Evolutionary conservation across 2,797 vertebrate genomes (phyloP).

Genomic region (Okamejei kenojei): DNA sequence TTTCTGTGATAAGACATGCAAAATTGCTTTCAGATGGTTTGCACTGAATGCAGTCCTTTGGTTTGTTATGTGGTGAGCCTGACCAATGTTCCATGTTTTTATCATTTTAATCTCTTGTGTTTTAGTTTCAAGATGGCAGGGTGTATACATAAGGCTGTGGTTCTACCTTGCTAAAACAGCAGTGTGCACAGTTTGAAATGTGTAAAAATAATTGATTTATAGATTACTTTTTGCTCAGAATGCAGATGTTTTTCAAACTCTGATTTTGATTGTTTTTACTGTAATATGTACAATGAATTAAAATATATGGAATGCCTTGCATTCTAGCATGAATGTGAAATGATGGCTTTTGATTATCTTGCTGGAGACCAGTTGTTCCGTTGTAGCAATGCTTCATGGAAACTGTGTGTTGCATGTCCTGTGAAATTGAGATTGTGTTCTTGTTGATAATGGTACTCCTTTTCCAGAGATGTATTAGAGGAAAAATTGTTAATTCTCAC

Average conservation of each 20-base stretch:
- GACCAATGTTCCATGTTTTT: neutral
- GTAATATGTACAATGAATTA: constrained; percentile 18
- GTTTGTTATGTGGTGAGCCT: neutral
- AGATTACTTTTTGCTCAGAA: neutral
- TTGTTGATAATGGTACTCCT: neutral
- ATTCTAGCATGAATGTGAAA: constrained; percentile 10
- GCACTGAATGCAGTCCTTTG: neutral
- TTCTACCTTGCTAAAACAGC: neutral
- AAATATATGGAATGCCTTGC: neutral
- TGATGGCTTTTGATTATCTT: neutral
- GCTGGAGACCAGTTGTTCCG: neutral
- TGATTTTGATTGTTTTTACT: neutral
- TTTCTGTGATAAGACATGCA: neutral
- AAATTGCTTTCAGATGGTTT: neutral
- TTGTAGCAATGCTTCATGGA: neutral
- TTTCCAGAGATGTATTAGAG: neutral
- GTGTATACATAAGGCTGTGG: neutral
- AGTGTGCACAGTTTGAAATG: neutral
- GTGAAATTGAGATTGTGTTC: neutral
- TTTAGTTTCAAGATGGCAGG: neutral
- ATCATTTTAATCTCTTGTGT: neutral
- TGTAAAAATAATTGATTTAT: neutral
- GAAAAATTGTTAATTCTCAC: constrained; percentile 29
- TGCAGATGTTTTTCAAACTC: neutral
- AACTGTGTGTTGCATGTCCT: neutral